These are phyloP conservation scores for Chaetodon trifascialis DNA, from an alignment of 2,113 vertebrate genomes.

Conservation along the genomic window DNA sequence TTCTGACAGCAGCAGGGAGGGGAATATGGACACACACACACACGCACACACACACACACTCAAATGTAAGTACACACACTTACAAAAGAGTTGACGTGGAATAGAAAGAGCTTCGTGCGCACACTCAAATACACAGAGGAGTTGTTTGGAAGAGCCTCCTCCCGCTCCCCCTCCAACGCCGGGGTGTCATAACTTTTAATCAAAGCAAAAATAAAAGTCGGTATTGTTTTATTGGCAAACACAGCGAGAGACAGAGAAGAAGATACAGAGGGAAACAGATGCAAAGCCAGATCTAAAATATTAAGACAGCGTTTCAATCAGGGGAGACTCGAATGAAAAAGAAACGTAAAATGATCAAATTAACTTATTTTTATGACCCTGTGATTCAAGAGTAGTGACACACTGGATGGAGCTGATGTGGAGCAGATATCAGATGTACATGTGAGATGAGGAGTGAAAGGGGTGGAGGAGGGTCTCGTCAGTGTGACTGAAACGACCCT, in stretches of 20 bases:
- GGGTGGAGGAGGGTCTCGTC: no score
- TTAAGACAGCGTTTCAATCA: no score
- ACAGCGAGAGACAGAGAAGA: background rate
- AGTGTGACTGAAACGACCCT: no score
- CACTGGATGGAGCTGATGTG: no score
- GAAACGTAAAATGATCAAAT: no score
- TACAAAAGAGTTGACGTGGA: background rate
- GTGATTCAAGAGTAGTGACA: no score
- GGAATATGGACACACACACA: conserved; percentile 14
- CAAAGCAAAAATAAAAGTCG: conserved; percentile 24
- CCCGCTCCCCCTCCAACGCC: background rate
- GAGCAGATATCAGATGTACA: no score
- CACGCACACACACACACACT: conserved; percentile 21
- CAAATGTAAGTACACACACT: background rate
- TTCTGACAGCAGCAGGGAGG: conserved; percentile 38
- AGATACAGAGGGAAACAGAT: background rate
- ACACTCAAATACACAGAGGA: background rate
- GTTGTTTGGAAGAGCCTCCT: background rate
- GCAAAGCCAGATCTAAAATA: background rate
- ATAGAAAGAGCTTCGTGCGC: background rate
- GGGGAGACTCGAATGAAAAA: no score
- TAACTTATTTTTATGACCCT: no score
- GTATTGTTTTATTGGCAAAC: background rate
- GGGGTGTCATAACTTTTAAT: conserved; percentile 38
- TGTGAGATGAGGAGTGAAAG: no score